Percentiles rank a stretch among this genome's conserved stretches.
Evolutionary conservation across 2,797 vertebrate species (phyloP).

Genomic region (Pseudochirops cupreus): DNA sequence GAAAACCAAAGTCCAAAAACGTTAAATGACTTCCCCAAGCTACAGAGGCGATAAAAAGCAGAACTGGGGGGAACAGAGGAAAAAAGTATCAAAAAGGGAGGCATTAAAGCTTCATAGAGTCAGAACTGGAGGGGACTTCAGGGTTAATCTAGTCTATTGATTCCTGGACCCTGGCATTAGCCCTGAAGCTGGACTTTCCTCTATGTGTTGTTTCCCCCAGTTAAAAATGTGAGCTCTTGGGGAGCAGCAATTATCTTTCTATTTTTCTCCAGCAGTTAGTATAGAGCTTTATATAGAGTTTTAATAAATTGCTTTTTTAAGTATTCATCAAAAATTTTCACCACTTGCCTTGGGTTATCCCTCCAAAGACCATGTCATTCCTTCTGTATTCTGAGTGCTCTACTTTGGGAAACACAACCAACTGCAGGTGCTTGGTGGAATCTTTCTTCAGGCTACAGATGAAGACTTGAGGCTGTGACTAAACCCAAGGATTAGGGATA

Average conservation of each 20-base stretch:
- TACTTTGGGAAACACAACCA: not conserved
- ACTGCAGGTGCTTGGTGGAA: not conserved
- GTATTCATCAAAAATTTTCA: not conserved
- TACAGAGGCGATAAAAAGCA: not conserved
- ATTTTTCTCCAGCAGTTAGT: not conserved
- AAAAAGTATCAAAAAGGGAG: not conserved
- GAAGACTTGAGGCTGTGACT: not conserved
- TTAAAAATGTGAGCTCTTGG: not conserved
- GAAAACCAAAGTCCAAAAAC: not conserved
- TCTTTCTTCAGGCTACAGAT: not conserved
- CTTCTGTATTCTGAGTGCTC: not conserved
- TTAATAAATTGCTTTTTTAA: not conserved
- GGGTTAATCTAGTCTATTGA: not conserved
- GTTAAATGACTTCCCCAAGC: not conserved
- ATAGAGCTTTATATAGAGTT: not conserved
- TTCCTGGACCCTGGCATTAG: not conserved
- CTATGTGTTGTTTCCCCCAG: not conserved
- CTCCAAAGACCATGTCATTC: not conserved
- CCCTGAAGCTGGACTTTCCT: not conserved
- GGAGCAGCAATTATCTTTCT: not conserved
- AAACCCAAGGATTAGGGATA: not conserved
- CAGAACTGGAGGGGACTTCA: not conserved
- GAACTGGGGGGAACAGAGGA: not conserved
- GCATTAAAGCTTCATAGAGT: not conserved
- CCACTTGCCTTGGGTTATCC: not conserved